These are phyloP conservation scores for Eupithecia vulgata DNA, from an alignment of 2,888 invertebrate genomes.

Conservation along the genomic window DNA sequence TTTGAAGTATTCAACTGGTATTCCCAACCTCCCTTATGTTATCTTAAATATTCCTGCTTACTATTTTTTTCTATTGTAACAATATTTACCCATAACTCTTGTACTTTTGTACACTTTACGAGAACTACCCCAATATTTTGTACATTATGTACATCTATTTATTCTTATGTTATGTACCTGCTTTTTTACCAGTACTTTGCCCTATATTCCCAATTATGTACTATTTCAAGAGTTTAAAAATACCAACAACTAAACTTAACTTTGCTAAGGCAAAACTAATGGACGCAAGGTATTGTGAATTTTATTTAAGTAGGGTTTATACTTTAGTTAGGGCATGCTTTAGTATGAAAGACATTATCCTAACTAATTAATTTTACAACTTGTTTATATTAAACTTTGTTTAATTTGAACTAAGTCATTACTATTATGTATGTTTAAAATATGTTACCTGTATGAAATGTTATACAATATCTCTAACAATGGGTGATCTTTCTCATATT, in stretches of 20 bases:
- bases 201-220: conserved; percentile 7
- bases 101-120: conserved; percentile 1
- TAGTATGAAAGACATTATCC: conserved; percentile 34
- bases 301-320: conserved; percentile 16
- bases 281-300: conserved; percentile 13
- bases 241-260: neutral
- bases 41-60: conserved; percentile 5
- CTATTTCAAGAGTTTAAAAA: neutral
- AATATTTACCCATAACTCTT: neutral
- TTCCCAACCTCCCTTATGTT: neutral
- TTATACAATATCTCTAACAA: neutral
- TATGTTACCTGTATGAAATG: neutral
- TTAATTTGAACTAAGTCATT: conserved; percentile 39
- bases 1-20: neutral
- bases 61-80: neutral
- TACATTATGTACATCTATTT: conserved; percentile 1
- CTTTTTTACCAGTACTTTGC: conserved; percentile 4
- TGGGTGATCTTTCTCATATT: neutral
- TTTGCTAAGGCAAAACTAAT: neutral
- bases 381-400: conserved; percentile 35
- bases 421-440: conserved; percentile 28
- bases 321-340: conserved; percentile 26
- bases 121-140: neutral
- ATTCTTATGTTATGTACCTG: neutral
- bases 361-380: conserved; percentile 24